These are phyloP conservation scores for Neosalanx taihuensis DNA, from an alignment of 2,797 vertebrate species.

Conservation along the genomic window DNA sequence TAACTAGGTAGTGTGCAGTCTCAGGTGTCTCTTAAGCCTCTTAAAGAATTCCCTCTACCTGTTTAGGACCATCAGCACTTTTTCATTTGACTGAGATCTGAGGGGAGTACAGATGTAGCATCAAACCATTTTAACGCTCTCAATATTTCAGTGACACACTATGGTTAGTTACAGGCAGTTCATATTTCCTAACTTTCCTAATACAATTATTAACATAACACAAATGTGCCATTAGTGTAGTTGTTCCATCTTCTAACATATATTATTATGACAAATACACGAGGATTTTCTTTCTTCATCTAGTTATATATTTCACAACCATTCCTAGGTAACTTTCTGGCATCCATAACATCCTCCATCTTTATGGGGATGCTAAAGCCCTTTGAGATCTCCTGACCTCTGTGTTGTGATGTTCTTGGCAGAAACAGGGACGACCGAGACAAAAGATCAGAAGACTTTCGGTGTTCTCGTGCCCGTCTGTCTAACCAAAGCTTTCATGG, in stretches of 20 bases:
- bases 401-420: slow-evolving; percentile 20
- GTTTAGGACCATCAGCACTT: slow-evolving; percentile 41
- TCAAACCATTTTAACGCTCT: neutral
- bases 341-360: neutral
- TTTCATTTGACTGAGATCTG: slow-evolving; percentile 40
- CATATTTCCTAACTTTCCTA: too few relatives aligned
- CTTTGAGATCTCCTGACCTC: slow-evolving; percentile 7
- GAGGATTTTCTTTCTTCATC: neutral
- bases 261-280: too few relatives aligned
- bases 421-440: slow-evolving; percentile 23
- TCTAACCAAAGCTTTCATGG: slow-evolving; percentile 19
- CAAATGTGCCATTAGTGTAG: too few relatives aligned
- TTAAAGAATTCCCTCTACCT: slow-evolving; percentile 46
- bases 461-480: neutral
- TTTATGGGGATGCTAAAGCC: neutral
- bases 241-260: too few relatives aligned
- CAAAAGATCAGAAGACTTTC: neutral
- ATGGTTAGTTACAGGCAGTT: too few relatives aligned
- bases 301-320: neutral
- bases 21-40: slow-evolving; percentile 54
- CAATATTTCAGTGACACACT: neutral
- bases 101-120: neutral
- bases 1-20: slow-evolving; percentile 38
- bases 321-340: slow-evolving; percentile 7
- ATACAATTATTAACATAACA: too few relatives aligned